Conservation (phyloP, 2,797 vertebrate genomes). For the Paramormyrops hopkinsi region DNA sequence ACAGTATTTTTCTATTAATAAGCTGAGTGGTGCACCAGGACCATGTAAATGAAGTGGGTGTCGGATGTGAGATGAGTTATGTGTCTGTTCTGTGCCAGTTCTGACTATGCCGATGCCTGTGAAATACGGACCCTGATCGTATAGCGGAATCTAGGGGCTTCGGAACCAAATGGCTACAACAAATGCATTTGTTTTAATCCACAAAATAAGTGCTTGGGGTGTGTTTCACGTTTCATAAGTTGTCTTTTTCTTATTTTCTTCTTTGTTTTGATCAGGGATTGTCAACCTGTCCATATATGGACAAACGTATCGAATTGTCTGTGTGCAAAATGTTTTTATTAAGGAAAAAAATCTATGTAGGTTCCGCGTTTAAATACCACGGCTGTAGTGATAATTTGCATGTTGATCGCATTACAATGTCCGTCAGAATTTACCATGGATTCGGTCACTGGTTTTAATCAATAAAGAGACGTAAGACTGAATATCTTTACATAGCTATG, state of each 20-base stretch:
- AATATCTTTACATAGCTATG: not conserved
- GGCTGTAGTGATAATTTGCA: not conserved
- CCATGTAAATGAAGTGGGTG: constrained; percentile 57
- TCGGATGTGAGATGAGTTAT: constrained; percentile 65
- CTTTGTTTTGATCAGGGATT: not conserved
- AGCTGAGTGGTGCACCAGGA: constrained; percentile 60
- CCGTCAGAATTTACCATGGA: not conserved
- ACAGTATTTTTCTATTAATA: constrained; percentile 60
- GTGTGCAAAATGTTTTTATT: not conserved
- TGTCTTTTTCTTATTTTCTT: not conserved
- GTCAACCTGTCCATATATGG: not conserved
- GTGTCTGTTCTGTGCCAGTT: constrained; percentile 36
- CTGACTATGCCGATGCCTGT: not conserved
- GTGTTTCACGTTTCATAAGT: not conserved
- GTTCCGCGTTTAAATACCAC: not conserved
- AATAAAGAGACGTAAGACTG: not conserved
- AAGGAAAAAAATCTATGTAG: not conserved
- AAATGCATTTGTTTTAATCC: not conserved
- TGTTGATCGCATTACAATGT: not conserved
- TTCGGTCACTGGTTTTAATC: not conserved
- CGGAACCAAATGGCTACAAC: not conserved
- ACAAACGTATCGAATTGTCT: not conserved
- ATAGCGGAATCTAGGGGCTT: not conserved
- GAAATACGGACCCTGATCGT: not conserved
- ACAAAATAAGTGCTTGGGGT: not conserved